These are phyloP conservation scores for Micronycteris hirsuta DNA, from an alignment of 2,113 vertebrate species.

Conservation along the genomic window DNA sequence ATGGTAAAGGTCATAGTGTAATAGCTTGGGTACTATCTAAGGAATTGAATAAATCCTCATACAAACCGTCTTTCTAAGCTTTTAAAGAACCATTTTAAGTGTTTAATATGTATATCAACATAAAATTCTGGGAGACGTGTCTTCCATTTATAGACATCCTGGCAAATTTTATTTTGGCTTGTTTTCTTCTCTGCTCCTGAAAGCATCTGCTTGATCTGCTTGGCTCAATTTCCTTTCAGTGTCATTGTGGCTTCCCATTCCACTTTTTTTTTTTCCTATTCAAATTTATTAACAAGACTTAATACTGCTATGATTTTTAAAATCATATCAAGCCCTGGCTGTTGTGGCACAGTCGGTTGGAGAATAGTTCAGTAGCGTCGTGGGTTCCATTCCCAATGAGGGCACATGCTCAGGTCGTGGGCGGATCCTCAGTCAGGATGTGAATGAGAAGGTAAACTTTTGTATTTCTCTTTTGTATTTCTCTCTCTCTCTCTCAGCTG, in stretches of 20 bases:
- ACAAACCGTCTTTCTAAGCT: not conserved
- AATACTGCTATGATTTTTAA: not conserved
- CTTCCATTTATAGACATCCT: not conserved
- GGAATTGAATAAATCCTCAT: not conserved
- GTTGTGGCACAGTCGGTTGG: too few relatives aligned
- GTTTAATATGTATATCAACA: not conserved
- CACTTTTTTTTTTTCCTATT: not conserved
- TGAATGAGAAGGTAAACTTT: too few relatives aligned
- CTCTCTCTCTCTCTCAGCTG: too few relatives aligned
- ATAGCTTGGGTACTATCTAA: not conserved
- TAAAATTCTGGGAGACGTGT: not conserved
- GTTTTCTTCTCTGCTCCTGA: not conserved
- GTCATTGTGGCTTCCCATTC: not conserved
- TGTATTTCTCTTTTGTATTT: too few relatives aligned
- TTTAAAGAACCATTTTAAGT: not conserved
- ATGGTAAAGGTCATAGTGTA: fast-evolving
- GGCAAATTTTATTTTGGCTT: not conserved
- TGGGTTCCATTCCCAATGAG: too few relatives aligned
- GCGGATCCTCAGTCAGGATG: too few relatives aligned
- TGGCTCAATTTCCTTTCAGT: fast-evolving
- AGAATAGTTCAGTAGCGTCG: too few relatives aligned
- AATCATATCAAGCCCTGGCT: too few relatives aligned
- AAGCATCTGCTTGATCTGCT: not conserved
- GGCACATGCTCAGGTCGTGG: too few relatives aligned
- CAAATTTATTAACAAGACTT: not conserved